phyloP scores from a whole-genome alignment of 1,140 invertebrate species.

The Globodera rostochiensis region DNA sequence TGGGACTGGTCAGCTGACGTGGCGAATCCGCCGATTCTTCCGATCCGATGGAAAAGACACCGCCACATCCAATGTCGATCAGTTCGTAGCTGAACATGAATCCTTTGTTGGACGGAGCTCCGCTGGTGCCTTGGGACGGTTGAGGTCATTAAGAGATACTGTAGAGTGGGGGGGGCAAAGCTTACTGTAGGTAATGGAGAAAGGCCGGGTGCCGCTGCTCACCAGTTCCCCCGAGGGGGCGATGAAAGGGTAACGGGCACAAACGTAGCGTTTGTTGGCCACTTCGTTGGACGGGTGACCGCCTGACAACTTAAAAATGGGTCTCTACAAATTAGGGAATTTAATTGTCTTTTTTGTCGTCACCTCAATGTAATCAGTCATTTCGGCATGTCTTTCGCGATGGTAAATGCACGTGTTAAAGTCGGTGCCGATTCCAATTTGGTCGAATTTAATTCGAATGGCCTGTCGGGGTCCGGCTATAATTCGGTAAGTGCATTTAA shows the following conservation, averaged over 20 bases:
- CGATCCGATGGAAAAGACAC: conserved; percentile 38
- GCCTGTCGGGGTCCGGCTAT: conserved; percentile 43
- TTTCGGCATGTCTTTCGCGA: conserved; percentile 10
- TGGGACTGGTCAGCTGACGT: conserved; percentile 47
- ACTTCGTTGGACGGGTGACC: conserved; percentile 51
- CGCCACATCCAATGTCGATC: conserved; percentile 61
- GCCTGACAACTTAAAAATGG: conserved; percentile 54
- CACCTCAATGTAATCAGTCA: conserved; percentile 59
- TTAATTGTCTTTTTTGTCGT: neutral
- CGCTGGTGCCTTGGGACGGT: conserved; percentile 45
- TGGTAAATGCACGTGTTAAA: conserved; percentile 42
- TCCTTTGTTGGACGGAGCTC: conserved; percentile 50
- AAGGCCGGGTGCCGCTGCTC: conserved; percentile 43
- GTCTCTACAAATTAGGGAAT: neutral
- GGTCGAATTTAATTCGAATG: conserved; percentile 52
- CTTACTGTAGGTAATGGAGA: conserved; percentile 55
- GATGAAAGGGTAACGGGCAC: conserved; percentile 59
- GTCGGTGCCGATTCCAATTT: conserved; percentile 52
- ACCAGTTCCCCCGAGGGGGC: conserved; percentile 54
- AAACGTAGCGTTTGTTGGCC: conserved; percentile 59
- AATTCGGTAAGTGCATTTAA: conserved; percentile 58
- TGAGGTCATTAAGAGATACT: neutral
- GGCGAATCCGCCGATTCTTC: conserved; percentile 30
- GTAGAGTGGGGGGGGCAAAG: neutral
- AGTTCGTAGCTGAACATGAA: conserved; percentile 56